Conservation (phyloP, 2,888 invertebrate species). For the Mycogona germanica region DNA sequence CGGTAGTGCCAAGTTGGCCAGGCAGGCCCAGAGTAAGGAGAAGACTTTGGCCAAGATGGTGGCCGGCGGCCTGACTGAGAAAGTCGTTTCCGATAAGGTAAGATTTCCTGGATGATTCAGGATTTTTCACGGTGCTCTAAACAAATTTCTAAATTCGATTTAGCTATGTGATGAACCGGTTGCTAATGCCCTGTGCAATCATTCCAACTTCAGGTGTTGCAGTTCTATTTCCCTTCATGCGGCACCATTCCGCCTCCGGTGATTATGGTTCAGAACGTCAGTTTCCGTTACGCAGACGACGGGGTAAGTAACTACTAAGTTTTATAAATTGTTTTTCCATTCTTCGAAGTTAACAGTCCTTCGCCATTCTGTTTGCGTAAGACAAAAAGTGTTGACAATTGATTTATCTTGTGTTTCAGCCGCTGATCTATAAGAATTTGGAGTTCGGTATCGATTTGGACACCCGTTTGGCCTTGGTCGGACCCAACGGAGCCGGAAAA, state of each 20-base stretch:
- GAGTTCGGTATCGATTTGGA: conserved; percentile 99
- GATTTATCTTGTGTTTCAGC: conserved; percentile 34
- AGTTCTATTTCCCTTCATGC: conserved; percentile 91
- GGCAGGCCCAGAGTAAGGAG: conserved; percentile 99
- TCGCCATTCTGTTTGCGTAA: neutral
- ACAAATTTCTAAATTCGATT: neutral
- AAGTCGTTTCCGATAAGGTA: conserved; percentile 74
- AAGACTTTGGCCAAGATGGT: conserved; percentile 99
- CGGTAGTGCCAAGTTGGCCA: conserved; percentile 94
- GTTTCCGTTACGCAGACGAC: conserved; percentile 79
- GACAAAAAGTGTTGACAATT: neutral
- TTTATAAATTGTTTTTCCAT: neutral
- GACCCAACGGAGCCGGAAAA: conserved; percentile 97
- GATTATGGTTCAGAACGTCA: conserved; percentile 96
- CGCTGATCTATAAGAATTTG: conserved; percentile 90
- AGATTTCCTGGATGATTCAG: conserved; percentile 2
- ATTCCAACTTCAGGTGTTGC: conserved; percentile 47
- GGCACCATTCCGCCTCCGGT: conserved; percentile 97
- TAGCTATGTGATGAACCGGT: neutral
- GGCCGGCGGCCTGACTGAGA: conserved; percentile 91
- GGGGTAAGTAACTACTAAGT: conserved; percentile 35
- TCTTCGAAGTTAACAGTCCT: too few species aligned
- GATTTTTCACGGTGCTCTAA: neutral
- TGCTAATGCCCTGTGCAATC: neutral
- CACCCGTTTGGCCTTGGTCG: conserved; percentile 86